A percentile compares a stretch with the other conserved stretches of the same genome.
Evolutionary conservation across 1,140 invertebrate genomes (phyloP).

Genomic region (Pararge aegeria): DNA sequence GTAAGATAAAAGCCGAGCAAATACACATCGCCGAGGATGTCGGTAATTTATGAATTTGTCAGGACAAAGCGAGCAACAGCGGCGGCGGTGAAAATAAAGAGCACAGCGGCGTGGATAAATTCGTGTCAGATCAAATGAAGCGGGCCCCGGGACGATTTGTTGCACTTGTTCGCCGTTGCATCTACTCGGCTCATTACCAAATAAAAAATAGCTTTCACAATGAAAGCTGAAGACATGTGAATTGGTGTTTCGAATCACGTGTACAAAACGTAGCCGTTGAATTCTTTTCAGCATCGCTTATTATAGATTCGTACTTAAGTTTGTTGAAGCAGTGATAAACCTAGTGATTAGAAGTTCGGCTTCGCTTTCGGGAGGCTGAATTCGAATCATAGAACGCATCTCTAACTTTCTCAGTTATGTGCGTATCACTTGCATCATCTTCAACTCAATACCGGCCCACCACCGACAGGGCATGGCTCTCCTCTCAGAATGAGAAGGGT

Average conservation of each 20-base stretch:
- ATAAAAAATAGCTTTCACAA: slow-evolving; percentile 17
- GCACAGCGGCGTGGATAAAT: slow-evolving; percentile 70
- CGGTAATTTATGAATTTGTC: slow-evolving; percentile 79
- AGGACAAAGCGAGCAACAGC: slow-evolving; percentile 76
- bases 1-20: slow-evolving; percentile 69
- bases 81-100: slow-evolving; percentile 73
- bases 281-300: too few species aligned
- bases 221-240: slow-evolving; percentile 5
- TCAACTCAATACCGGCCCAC: too few species aligned
- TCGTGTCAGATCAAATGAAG: slow-evolving; percentile 78
- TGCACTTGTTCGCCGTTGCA: slow-evolving; percentile 60
- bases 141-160: slow-evolving; percentile 59
- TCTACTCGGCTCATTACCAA: slow-evolving; percentile 33
- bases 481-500: too few species aligned
- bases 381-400: too few species aligned
- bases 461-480: too few species aligned
- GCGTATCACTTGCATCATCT: too few species aligned
- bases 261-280: slow-evolving; percentile 8
- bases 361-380: too few species aligned
- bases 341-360: too few species aligned
- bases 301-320: slow-evolving; percentile 13
- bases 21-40: slow-evolving; percentile 66
- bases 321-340: too few species aligned
- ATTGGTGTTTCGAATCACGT: slow-evolving; percentile 5
- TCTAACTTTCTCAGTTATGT: too few species aligned